Evolutionary conservation across 2,888 invertebrate genomes (phyloP).

Genomic region (Drosophila birchii): DNA sequence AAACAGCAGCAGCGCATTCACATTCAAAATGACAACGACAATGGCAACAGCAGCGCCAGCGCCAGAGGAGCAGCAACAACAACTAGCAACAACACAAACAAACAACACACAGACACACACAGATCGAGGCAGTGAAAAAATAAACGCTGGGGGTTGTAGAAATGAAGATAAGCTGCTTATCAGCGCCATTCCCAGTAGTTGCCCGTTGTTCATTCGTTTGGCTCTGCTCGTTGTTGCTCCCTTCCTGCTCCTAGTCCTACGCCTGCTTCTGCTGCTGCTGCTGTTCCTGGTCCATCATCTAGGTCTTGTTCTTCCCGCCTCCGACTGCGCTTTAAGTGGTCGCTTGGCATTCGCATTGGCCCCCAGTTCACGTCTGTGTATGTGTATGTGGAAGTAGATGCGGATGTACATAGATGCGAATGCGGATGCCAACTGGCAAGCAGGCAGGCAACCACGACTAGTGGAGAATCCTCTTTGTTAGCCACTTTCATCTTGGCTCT

Average conservation of each 20-base stretch:
- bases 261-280: conserved; percentile 8
- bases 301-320: conserved; percentile 31
- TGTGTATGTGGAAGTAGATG: conserved; percentile 50
- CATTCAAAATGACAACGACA: conserved; percentile 58
- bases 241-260: not conserved
- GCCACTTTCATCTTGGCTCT: conserved; percentile 54
- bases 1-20: conserved; percentile 58
- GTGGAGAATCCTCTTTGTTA: conserved; percentile 29
- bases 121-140: conserved; percentile 60
- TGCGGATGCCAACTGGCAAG: conserved; percentile 61
- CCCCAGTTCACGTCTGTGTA: conserved; percentile 22
- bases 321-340: conserved; percentile 57
- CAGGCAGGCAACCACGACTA: conserved; percentile 44
- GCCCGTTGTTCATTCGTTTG: conserved; percentile 39
- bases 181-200: conserved; percentile 71
- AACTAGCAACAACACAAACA: conserved; percentile 44
- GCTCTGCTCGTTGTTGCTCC: not conserved
- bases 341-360: conserved; percentile 61
- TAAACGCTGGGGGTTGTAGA: conserved; percentile 77
- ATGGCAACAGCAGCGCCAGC: conserved; percentile 49
- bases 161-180: conserved; percentile 80
- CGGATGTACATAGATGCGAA: conserved; percentile 43
- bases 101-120: conserved; percentile 51
- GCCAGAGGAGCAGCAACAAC: conserved; percentile 41
- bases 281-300: conserved; percentile 20